Evolutionary conservation across 2,888 invertebrate species (phyloP), one percentile per base, ranked within the genome.

Genomic region (Polia nebulosa): DNA sequence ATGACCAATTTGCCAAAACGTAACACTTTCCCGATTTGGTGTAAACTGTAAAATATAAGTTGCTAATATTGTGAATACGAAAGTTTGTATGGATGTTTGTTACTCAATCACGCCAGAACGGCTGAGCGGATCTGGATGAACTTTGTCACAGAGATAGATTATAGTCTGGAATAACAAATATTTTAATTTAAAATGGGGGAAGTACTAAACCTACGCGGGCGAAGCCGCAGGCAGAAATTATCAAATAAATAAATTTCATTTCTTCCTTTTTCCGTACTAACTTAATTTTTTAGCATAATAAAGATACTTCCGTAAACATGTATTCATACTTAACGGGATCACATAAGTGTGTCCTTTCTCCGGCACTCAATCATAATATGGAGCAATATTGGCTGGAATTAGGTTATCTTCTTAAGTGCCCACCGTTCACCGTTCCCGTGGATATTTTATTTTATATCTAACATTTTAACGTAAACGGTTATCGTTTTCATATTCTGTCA

Each of bases 281-380:
- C 4, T 20, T 36, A 34, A 8, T n/a, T 67, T 44, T 36, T 36
- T 8, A 9, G n/a, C 5, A 20, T 39, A 47, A 55, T 32, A 20
- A 7, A 39, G 17, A 0, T 20, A 63, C 7, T 34, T 47, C 39
- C 61, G 25, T 61, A 45, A 58, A 71, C 71, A 70, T 44, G 36
- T 59, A 64, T 49, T 72, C 25, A 55, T 74, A 27, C 66, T 74
- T 44, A 34, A 55, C 27, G 49, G 49, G 47, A 73, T 73, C 41
- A 66, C 34, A 52, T 41, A 52, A 72, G 20, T 57, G 36, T 36
- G 49, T 59, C 55, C 29, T 39, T 66, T 9, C 25, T 61, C 0
- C 15, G 15, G 22, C 17, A 51, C 47, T 72, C 66, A 67, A 67
- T 73, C 45, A 73, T 36, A 41, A 52, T 68, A 61, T 7, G 64